Evolutionary conservation across 2,113 vertebrate species (phyloP), one percentile per base, ranked within the genome.

Genomic region (Ceyx margarethae): DNA sequence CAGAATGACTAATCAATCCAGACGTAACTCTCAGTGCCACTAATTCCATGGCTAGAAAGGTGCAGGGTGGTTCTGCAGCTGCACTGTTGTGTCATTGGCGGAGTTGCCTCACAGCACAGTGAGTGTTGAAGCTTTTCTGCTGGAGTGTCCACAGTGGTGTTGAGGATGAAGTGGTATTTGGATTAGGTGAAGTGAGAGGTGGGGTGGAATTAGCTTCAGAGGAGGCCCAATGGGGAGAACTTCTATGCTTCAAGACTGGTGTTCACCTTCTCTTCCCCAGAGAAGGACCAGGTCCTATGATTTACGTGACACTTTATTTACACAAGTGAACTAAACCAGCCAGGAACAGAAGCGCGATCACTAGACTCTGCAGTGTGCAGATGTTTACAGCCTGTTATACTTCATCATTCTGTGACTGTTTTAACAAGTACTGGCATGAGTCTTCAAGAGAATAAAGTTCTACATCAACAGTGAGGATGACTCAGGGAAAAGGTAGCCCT

Each of bases 21-120:
- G 56, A 8, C 10, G 4, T 40, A 8, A 45, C n/a, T 48, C 6
- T 43, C 48, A 56, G 37, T 48, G 35, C 7, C 20, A 7, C 12
- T 65, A 15, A 68, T 89, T 81, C 33, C 40, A 2, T 2, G 7
- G 57, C 53, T 50, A 17, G 57, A 22, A 62, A 11, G 66, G 10
- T 43, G 43, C 50, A 58, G 37, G 22, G 12, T 61, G 62, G 37
- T 54, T 81, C 57, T 54, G 40, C 54, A 45, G 42, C 26, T 61
- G 15, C 42, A 3, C 4, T 56, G 23, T 22, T 3, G 0, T 7
- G 9, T 20, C 4, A 2, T 28, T 26, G 65, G 45, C 0, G 0
- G 11, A 5, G 21, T 15, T 35, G 25, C 33, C 2, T 29, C 53
- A 40, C 43, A 48, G 31, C 46, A 14, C 4, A 13, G 22, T 14